Evolutionary conservation across 2,797 vertebrate species (phyloP).

Genomic region (Echeneis naucrates): DNA sequence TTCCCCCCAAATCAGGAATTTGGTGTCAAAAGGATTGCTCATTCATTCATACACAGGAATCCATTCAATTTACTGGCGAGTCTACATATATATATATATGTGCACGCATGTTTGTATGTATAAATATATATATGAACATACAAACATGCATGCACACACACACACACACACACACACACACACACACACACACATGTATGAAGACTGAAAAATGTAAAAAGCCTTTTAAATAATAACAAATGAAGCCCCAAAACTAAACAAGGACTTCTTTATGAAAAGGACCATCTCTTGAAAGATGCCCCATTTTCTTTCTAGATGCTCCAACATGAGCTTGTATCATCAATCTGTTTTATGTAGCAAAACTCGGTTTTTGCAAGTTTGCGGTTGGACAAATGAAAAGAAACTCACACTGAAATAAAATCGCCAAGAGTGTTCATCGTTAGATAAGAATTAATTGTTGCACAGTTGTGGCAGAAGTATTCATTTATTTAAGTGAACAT

Average conservation of each 20-base stretch:
- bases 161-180: no score
- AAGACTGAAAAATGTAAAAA: no score
- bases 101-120: no score
- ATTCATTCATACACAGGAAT: slow-evolving; percentile 1
- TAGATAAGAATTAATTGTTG: background rate
- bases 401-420: background rate
- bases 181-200: no score
- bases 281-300: no score
- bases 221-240: no score
- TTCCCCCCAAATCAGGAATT: slow-evolving; percentile 1
- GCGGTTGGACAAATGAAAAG: no score
- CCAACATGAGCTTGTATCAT: background rate
- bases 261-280: background rate
- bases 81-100: no score
- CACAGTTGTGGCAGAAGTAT: background rate
- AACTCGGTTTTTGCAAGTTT: background rate
- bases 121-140: no score
- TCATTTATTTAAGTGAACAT: background rate
- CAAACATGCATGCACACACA: no score
- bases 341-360: background rate
- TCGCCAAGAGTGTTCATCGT: background rate
- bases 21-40: background rate
- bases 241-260: no score
- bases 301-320: background rate
- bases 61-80: background rate